Percentiles rank a stretch among this genome's conserved stretches.
Conservation (phyloP, 2,888 invertebrate species). For the Ochlodes sylvanus region DNA sequence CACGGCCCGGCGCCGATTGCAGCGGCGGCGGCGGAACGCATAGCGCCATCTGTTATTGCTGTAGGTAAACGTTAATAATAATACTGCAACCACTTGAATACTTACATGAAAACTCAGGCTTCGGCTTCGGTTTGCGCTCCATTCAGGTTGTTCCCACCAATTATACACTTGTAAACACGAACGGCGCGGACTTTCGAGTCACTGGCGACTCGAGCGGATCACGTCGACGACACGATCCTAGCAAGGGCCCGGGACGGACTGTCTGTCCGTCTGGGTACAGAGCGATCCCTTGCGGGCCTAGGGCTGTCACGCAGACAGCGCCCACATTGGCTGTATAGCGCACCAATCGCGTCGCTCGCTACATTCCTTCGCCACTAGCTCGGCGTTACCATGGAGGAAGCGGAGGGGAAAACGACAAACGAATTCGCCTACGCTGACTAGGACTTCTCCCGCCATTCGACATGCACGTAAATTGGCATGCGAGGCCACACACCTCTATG, state of each 20-base stretch:
- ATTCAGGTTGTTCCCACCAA: conserved; percentile 55
- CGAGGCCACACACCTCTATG: conserved; percentile 67
- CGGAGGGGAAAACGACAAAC: conserved; percentile 74
- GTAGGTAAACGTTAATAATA: conserved; percentile 54
- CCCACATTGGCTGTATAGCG: conserved; percentile 64
- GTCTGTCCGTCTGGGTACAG: conserved; percentile 56
- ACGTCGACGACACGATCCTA: conserved; percentile 63
- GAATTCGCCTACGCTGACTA: conserved; percentile 60
- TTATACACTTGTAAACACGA: conserved; percentile 59
- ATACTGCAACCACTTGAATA: conserved; percentile 53
- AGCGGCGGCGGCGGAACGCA: conserved; percentile 50
- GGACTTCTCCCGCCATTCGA: conserved; percentile 64
- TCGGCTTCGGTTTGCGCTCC: conserved; percentile 55
- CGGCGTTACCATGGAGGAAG: conserved; percentile 62
- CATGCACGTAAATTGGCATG: conserved; percentile 62
- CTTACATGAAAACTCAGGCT: conserved; percentile 68
- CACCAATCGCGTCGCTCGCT: conserved; percentile 62
- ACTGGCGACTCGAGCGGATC: conserved; percentile 57
- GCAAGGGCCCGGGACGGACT: conserved; percentile 78
- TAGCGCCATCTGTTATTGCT: conserved; percentile 75
- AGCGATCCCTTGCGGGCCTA: conserved; percentile 73
- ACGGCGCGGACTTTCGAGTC: conserved; percentile 64
- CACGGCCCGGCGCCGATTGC: conserved; percentile 52
- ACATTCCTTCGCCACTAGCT: conserved; percentile 63
- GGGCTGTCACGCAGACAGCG: conserved; percentile 59